Conservation (phyloP, 1,140 invertebrate genomes). For the Microvelia longipes region DNA sequence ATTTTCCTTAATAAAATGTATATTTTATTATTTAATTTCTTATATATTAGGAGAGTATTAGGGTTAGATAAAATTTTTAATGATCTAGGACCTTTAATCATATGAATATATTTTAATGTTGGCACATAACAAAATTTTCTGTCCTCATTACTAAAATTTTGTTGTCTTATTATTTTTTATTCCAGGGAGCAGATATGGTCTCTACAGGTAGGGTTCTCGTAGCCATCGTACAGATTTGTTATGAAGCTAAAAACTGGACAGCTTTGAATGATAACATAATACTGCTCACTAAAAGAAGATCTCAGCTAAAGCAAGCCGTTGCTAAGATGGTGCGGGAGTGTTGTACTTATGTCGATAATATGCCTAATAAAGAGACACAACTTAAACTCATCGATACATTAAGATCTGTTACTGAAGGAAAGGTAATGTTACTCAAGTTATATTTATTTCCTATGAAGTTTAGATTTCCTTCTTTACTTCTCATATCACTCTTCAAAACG, state of each 20-base stretch:
- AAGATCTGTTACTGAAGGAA: constrained; percentile 89
- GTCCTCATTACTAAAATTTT: too few relatives aligned
- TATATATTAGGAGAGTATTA: too few relatives aligned
- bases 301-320: constrained; percentile 93
- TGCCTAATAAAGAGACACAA: constrained; percentile 75
- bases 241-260: constrained; percentile 82
- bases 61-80: too few relatives aligned
- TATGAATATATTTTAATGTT: too few relatives aligned
- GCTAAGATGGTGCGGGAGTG: constrained; percentile 99
- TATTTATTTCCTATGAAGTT: neutral
- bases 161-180: too few relatives aligned
- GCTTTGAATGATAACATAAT: constrained; percentile 89
- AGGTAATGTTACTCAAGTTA: constrained; percentile 37
- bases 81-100: too few relatives aligned
- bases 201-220: constrained; percentile 89
- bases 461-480: too few relatives aligned
- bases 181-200: constrained; percentile 78
- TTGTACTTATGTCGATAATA: constrained; percentile 85
- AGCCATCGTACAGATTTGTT: constrained; percentile 86
- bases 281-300: constrained; percentile 78
- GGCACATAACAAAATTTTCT: too few relatives aligned
- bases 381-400: constrained; percentile 93
- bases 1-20: too few relatives aligned
- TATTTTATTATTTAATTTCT: too few relatives aligned
- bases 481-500: too few relatives aligned